Conservation (phyloP, 2,888 invertebrate species). For the Venusia cambrica region DNA sequence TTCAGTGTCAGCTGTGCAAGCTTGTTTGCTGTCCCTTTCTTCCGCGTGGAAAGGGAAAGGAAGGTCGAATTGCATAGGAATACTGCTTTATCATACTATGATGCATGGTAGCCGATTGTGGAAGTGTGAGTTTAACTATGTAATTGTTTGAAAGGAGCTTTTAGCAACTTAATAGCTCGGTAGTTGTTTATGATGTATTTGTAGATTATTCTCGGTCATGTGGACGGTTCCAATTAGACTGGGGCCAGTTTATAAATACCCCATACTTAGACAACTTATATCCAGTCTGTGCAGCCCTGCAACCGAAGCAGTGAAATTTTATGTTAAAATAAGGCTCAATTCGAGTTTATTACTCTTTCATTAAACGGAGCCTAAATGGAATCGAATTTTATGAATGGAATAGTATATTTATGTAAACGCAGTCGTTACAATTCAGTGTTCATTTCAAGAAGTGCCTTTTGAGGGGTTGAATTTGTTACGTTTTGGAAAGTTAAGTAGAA, state of each 20-base stretch:
- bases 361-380: slow-evolving; percentile 1
- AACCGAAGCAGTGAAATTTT: slow-evolving; percentile 26
- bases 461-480: too few species aligned
- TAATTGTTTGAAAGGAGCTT: slow-evolving; percentile 21
- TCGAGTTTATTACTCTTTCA: slow-evolving; percentile 6
- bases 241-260: slow-evolving; percentile 64
- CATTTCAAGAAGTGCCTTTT: too few species aligned
- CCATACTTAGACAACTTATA: slow-evolving; percentile 61
- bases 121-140: slow-evolving; percentile 58
- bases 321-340: slow-evolving; percentile 12
- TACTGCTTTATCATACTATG: slow-evolving; percentile 69
- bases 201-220: slow-evolving; percentile 56
- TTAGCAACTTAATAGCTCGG: slow-evolving; percentile 16
- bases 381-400: slow-evolving; percentile 2
- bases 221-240: slow-evolving; percentile 62
- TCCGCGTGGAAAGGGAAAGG: slow-evolving; percentile 66
- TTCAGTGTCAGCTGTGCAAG: slow-evolving; percentile 71
- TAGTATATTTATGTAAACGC: slow-evolving; percentile 1
- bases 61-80: slow-evolving; percentile 56
- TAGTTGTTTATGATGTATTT: slow-evolving; percentile 51
- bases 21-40: slow-evolving; percentile 60
- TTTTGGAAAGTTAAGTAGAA: too few species aligned
- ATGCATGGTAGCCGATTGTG: slow-evolving; percentile 55
- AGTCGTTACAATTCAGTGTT: too few species aligned
- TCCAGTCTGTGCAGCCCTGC: slow-evolving; percentile 50